Percentiles rank a stretch among this genome's conserved stretches.
Evolutionary conservation across 2,888 invertebrate species (phyloP).

Genomic region (Hoplodrina blanda): DNA sequence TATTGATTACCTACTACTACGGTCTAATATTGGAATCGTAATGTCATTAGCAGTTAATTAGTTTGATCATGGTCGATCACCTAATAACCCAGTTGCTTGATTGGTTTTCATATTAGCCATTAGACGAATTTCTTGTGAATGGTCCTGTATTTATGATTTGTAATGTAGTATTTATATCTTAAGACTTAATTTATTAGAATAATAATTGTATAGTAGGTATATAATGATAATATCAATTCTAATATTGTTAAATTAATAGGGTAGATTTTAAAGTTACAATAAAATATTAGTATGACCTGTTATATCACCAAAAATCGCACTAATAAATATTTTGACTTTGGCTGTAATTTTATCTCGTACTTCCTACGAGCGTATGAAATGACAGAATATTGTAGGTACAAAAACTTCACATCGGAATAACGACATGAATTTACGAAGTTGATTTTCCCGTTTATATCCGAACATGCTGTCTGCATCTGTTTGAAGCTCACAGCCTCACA

Average conservation of each 20-base stretch:
- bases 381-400: background rate
- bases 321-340: too few species aligned
- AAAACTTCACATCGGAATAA: too few species aligned
- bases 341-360: too few species aligned
- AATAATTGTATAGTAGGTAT: too few species aligned
- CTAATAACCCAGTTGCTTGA: slow-evolving; percentile 20
- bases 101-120: background rate
- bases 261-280: too few species aligned
- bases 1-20: slow-evolving; percentile 20
- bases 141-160: background rate
- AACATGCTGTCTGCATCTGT: slow-evolving; percentile 8
- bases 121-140: background rate
- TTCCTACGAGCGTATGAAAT: background rate
- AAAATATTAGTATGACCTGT: too few species aligned
- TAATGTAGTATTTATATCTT: too few species aligned
- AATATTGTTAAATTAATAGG: too few species aligned
- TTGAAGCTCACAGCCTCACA: background rate
- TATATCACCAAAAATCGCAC: too few species aligned
- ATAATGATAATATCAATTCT: too few species aligned
- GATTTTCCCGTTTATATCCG: background rate
- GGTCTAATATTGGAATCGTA: slow-evolving; percentile 15
- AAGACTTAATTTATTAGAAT: too few species aligned
- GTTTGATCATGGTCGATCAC: background rate
- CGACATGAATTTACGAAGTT: too few species aligned
- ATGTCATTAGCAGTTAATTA: slow-evolving; percentile 17